Percentiles rank a stretch among this genome's conserved stretches.
Evolutionary conservation across 2,888 invertebrate species (phyloP).

Genomic region (Ormyrus labotus): DNA sequence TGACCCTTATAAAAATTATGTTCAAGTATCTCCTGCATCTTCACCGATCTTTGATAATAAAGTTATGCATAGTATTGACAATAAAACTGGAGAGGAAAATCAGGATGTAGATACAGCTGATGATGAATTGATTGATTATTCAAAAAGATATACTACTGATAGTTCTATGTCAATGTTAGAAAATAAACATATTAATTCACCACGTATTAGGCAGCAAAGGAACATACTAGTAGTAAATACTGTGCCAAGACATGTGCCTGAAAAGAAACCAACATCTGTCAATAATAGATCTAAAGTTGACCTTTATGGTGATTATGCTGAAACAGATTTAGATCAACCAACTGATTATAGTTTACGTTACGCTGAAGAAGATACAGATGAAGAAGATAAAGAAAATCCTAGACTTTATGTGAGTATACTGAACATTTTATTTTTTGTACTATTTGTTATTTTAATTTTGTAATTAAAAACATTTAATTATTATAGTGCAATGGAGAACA

Average conservation of each 20-base stretch:
- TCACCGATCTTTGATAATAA: slow-evolving; percentile 50
- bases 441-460: neutral
- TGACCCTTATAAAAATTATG: slow-evolving; percentile 51
- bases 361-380: slow-evolving; percentile 88
- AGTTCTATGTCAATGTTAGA: slow-evolving; percentile 30
- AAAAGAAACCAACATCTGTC: slow-evolving; percentile 42
- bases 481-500: slow-evolving; percentile 61
- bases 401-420: slow-evolving; percentile 66
- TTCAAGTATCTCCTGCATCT: slow-evolving; percentile 42
- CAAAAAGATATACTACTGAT: slow-evolving; percentile 57
- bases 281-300: slow-evolving; percentile 63
- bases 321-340: slow-evolving; percentile 93
- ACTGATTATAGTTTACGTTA: slow-evolving; percentile 94
- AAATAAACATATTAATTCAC: slow-evolving; percentile 41
- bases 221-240: slow-evolving; percentile 29
- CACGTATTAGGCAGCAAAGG: slow-evolving; percentile 35
- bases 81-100: slow-evolving; percentile 39
- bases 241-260: slow-evolving; percentile 45
- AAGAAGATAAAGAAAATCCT: slow-evolving; percentile 70
- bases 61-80: slow-evolving; percentile 14
- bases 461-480: neutral
- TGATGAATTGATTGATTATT: slow-evolving; percentile 57
- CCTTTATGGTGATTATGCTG: slow-evolving; percentile 84
- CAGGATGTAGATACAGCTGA: slow-evolving; percentile 56
- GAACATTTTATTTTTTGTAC: slow-evolving; percentile 4